Conservation (phyloP, 2,888 invertebrate genomes). For the Euphydryas editha region DNA sequence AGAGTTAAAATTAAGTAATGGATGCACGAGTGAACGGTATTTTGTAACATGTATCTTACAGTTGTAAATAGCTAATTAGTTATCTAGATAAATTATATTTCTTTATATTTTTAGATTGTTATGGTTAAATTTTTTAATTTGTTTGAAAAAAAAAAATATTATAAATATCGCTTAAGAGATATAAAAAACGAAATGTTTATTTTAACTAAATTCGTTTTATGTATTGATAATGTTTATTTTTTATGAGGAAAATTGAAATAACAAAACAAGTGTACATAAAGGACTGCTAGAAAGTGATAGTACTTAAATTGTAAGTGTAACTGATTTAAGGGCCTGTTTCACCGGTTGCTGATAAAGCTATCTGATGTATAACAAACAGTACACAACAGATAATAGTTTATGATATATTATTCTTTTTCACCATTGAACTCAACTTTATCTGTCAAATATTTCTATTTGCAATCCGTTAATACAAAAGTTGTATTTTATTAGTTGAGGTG, state of each 20-base stretch:
- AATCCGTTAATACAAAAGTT: too few species aligned
- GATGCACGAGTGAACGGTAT: slow-evolving; percentile 44
- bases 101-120: slow-evolving; percentile 42
- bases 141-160: slow-evolving; percentile 34
- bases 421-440: too few species aligned
- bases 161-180: slow-evolving; percentile 28
- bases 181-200: slow-evolving; percentile 27
- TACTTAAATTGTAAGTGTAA: slow-evolving; percentile 67
- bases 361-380: too few species aligned
- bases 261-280: slow-evolving; percentile 44
- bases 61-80: slow-evolving; percentile 50
- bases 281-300: slow-evolving; percentile 74
- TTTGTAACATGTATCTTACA: slow-evolving; percentile 43
- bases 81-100: slow-evolving; percentile 52
- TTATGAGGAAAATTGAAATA: slow-evolving; percentile 30
- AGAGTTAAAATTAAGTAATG: slow-evolving; percentile 26
- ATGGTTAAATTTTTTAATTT: slow-evolving; percentile 37
- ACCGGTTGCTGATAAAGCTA: too few species aligned
- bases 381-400: too few species aligned
- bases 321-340: too few species aligned
- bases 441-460: too few species aligned
- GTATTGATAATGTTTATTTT: slow-evolving; percentile 37
- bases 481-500: too few species aligned
- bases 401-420: too few species aligned
- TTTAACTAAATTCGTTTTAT: slow-evolving; percentile 30